phyloP scores from a whole-genome alignment of 2,797 vertebrate species.

The Selene dorsalis region DNA sequence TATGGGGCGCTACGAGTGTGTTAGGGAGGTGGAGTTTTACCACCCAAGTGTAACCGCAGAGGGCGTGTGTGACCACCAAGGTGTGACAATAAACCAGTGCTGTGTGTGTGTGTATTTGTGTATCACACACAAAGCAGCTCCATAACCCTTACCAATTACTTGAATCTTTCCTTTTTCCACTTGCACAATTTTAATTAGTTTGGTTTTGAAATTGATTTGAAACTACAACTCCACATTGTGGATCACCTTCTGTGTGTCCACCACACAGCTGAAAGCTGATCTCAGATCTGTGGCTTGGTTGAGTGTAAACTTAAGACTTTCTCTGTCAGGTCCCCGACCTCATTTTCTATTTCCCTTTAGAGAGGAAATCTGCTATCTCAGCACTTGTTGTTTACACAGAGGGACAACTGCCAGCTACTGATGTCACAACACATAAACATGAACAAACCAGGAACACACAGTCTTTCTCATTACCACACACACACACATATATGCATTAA shows the following conservation, averaged over 20 bases:
- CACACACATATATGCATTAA: conserved; percentile 22
- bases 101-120: conserved; percentile 2
- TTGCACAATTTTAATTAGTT: conserved; percentile 1
- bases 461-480: neutral
- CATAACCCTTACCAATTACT: conserved; percentile 1
- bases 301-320: conserved; percentile 49
- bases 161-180: conserved; percentile 11
- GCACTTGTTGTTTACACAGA: conserved; percentile 45
- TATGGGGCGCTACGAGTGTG: conserved; percentile 36
- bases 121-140: neutral
- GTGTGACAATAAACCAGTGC: conserved; percentile 53
- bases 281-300: conserved; percentile 43
- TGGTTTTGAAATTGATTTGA: conserved; percentile 1
- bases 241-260: conserved; percentile 26
- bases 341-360: conserved; percentile 54
- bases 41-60: conserved; percentile 65
- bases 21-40: conserved; percentile 66
- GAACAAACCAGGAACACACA: conserved; percentile 14
- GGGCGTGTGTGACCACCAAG: conserved; percentile 62
- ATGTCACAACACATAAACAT: conserved; percentile 20
- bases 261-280: conserved; percentile 52
- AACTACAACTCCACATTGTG: neutral
- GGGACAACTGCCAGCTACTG: conserved; percentile 10
- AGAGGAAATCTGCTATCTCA: conserved; percentile 49
- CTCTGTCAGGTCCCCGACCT: conserved; percentile 49